These are phyloP conservation scores for Prosapia bicincta DNA, from an alignment of 2,888 invertebrate genomes.

Conservation along the genomic window DNA sequence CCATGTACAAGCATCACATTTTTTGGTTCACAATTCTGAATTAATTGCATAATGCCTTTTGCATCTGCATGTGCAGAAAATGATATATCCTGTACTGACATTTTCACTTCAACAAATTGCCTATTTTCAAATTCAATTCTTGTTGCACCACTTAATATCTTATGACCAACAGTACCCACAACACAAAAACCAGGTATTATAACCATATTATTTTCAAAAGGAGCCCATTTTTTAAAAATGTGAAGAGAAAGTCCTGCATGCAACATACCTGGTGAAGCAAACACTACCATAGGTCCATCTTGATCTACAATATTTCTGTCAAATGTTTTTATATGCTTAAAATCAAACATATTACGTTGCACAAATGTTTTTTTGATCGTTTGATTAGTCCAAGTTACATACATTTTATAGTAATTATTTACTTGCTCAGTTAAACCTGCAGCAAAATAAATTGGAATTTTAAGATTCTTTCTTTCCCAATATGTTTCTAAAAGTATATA, in stretches of 20 bases:
- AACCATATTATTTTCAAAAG: conserved; percentile 96
- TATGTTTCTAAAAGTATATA: conserved; percentile 98
- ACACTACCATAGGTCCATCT: conserved; percentile 96
- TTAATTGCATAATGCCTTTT: conserved; percentile 98
- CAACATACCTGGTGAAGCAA: conserved; percentile 99
- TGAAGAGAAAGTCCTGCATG: conserved; percentile 96
- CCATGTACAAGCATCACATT: conserved; percentile 98
- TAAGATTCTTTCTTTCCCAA: conserved; percentile 99
- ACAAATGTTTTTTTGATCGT: conserved; percentile 99
- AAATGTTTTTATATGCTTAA: conserved; percentile 97
- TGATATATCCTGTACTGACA: conserved; percentile 98
- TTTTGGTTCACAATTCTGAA: conserved; percentile 94
- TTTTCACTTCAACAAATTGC: conserved; percentile 90
- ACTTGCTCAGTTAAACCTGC: conserved; percentile 97
- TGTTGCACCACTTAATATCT: conserved; percentile 90
- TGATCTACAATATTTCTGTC: conserved; percentile 94
- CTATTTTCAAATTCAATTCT: conserved; percentile 94
- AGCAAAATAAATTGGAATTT: conserved; percentile 97
- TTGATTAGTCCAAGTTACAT: conserved; percentile 99
- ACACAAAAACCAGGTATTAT: conserved; percentile 99
- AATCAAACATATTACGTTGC: conserved; percentile 99
- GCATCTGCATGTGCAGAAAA: conserved; percentile 99
- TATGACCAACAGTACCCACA: conserved; percentile 96
- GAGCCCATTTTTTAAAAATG: conserved; percentile 99
- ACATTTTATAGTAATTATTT: conserved; percentile 99